phyloP scores from a whole-genome alignment of 2,888 invertebrate species.

The Zaprionus lineosus region DNA sequence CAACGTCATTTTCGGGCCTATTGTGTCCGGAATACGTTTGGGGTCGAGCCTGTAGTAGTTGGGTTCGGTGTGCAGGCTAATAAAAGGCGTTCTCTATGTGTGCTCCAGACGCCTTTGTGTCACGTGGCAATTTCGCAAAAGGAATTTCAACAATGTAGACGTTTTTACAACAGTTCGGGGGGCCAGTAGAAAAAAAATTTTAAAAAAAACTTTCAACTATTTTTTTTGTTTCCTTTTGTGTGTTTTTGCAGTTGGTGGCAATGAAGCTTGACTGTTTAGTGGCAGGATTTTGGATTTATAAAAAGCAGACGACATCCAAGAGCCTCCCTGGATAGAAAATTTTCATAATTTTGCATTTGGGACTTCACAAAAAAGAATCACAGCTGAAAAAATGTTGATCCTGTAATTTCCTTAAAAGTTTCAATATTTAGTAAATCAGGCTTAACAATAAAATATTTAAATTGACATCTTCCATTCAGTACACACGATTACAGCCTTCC shows the following conservation, averaged over 20 bases:
- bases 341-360: slow-evolving; percentile 73
- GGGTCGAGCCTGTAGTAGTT: slow-evolving; percentile 8
- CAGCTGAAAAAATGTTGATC: background rate
- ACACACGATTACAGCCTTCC: too few relatives aligned
- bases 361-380: slow-evolving; percentile 14
- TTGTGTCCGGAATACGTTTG: slow-evolving; percentile 47
- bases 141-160: slow-evolving; percentile 81
- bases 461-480: too few relatives aligned
- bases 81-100: slow-evolving; percentile 65
- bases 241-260: slow-evolving; percentile 45
- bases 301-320: slow-evolving; percentile 50
- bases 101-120: slow-evolving; percentile 80
- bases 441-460: too few relatives aligned
- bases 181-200: slow-evolving; percentile 5
- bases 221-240: slow-evolving; percentile 51
- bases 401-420: background rate
- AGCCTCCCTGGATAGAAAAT: slow-evolving; percentile 39
- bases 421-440: too few relatives aligned
- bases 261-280: slow-evolving; percentile 69
- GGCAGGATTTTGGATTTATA: slow-evolving; percentile 74
- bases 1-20: slow-evolving; percentile 79
- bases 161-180: slow-evolving; percentile 68
- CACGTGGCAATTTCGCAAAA: slow-evolving; percentile 71
- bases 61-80: slow-evolving; percentile 46
- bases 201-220: slow-evolving; percentile 55